Evolutionary conservation across 92 coral and sea anemone species (phyloP).

Genomic region (Hydrozoanthus gracilis): DNA sequence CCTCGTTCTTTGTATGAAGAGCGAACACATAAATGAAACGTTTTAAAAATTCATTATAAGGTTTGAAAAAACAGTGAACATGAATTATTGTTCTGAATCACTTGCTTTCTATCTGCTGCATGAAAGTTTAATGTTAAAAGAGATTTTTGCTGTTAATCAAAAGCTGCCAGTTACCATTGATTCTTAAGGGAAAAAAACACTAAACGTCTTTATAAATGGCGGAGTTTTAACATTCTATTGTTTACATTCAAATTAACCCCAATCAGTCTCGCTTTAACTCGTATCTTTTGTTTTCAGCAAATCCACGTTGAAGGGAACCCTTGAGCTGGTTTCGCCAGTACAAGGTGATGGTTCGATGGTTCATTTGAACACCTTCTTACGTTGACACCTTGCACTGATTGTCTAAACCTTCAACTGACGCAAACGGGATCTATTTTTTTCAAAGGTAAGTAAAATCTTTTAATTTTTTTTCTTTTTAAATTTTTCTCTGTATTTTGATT

Average conservation of each 20-base stretch:
- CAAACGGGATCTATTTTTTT: background rate
- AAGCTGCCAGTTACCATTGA: too few relatives aligned
- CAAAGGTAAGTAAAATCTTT: background rate
- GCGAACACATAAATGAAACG: too few relatives aligned
- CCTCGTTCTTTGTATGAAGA: too few relatives aligned
- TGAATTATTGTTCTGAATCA: too few relatives aligned
- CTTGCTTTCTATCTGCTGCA: too few relatives aligned
- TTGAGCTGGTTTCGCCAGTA: background rate
- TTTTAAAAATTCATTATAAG: too few relatives aligned
- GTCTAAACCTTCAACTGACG: background rate
- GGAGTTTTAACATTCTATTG: background rate
- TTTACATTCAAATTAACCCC: background rate
- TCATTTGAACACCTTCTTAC: background rate
- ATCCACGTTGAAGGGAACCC: background rate
- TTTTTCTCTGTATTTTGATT: too few relatives aligned
- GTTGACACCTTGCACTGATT: background rate
- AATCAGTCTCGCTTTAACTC: background rate
- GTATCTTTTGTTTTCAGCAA: background rate
- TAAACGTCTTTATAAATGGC: background rate
- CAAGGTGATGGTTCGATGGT: background rate
- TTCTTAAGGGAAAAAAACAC: too few relatives aligned
- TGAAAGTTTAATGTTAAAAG: too few relatives aligned
- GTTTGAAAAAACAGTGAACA: too few relatives aligned
- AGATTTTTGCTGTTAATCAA: too few relatives aligned
- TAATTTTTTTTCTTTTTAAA: background rate